Percentiles rank a stretch among this genome's conserved stretches.
phyloP scores from a whole-genome alignment of 2,888 invertebrate species.

The Rotaria sp. region DNA sequence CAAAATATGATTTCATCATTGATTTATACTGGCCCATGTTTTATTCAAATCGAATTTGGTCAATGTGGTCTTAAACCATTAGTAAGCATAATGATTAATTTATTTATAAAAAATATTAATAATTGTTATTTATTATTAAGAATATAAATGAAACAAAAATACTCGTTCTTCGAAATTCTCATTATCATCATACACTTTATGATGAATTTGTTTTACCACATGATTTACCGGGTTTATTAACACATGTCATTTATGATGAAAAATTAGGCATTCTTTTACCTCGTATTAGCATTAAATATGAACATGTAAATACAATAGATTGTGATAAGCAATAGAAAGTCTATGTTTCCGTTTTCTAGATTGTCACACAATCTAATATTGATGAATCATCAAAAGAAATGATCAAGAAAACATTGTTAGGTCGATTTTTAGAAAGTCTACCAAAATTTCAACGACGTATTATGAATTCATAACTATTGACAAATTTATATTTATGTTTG shows the following conservation, averaged over 20 bases:
- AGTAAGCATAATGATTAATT: neutral
- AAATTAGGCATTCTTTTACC: neutral
- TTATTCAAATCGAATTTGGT: neutral
- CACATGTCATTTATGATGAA: neutral
- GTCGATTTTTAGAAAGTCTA: neutral
- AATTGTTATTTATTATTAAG: neutral
- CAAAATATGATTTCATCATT: neutral
- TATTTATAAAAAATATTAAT: neutral
- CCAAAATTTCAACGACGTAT: neutral
- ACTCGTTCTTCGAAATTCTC: neutral
- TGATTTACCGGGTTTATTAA: neutral
- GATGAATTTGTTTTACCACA: neutral
- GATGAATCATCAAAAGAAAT: neutral
- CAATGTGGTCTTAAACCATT: neutral
- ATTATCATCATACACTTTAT: neutral
- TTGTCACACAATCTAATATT: neutral
- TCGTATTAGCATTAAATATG: neutral
- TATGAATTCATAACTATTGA: neutral
- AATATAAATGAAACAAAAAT: neutral
- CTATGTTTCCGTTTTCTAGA: neutral
- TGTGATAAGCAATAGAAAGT: neutral
- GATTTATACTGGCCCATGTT: neutral
- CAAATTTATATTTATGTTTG: too few relatives aligned
- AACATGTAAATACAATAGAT: neutral
- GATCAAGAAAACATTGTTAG: neutral